Base-by-base conservation (phyloP, 2,797 vertebrate genomes). In the Scomberomorus guttatus region DNA sequence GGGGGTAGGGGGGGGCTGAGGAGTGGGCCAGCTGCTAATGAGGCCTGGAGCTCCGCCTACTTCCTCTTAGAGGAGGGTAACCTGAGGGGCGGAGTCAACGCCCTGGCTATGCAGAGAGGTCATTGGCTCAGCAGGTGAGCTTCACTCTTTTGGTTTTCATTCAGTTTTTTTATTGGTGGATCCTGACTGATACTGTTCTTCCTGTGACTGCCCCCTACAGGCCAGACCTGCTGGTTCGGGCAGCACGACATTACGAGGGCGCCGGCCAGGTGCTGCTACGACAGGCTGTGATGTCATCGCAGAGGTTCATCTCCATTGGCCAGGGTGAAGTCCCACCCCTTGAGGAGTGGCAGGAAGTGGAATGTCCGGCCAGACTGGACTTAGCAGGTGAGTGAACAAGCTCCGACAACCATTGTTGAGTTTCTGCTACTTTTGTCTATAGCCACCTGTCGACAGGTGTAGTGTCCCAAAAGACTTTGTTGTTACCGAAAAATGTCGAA, bases 191-290 rank as follows among this genome's bases (percentile, higher is more conserved):
- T 8, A 9, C 1, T 3, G 42, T 55, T 5, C 51, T 27, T 17
- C 42, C 9, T 58, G 2, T 58, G 20, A 18, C 57, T 44, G 62
- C 52, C 77, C 56, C 77, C 67, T 72, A 2, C 85, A 99, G 98
- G 77, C 96, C 97, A 0, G 96, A 95, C 71, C 92, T 98, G 80
- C 92, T 99, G 80, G 96, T 99, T 17, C 94, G 98, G 58, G 98
- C 98, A 0, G 97, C 98, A 24, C 95, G 98, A 15, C 98, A 99
- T 86, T 99, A 99, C 0, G 98, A 99, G 66, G 97, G 97, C 0
- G 98, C 98, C 0, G 97, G 94, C 37, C 98, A 99, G 92, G 96
- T 99, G 79, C 94, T 99, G 2, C 88, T 99, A 4, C 94, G 97
- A 29, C 95, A 95, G 81, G 97, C 97, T 0, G 96, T 99, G 90